Percentiles rank a stretch among this genome's conserved stretches.
Evolutionary conservation across 1,140 invertebrate genomes (phyloP).

Genomic region (Lordiphosa collinella): DNA sequence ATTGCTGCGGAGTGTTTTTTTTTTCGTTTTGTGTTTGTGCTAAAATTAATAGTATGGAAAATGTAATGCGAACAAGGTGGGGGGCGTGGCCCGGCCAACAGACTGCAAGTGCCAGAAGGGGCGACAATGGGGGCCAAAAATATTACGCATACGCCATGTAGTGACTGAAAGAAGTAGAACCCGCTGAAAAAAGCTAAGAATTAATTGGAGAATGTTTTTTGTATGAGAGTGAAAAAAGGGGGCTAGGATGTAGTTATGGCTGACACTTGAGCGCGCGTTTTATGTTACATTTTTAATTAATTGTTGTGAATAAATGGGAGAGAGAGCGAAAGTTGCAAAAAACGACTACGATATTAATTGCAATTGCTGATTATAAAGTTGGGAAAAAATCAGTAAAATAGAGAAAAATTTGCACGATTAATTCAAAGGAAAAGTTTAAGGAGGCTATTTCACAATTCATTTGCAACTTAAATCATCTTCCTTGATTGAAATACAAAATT

Average conservation of each 20-base stretch:
- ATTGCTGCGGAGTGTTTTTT: slow-evolving; percentile 3
- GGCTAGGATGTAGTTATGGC: slow-evolving; percentile 8
- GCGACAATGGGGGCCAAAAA: slow-evolving; percentile 37
- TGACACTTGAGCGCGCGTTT: slow-evolving; percentile 36
- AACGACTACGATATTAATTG: neutral
- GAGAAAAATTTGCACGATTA: neutral
- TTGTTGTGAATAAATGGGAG: slow-evolving; percentile 38
- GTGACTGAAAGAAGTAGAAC: slow-evolving; percentile 15
- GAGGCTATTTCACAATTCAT: too few species aligned
- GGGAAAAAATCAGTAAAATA: neutral
- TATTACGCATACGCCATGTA: slow-evolving; percentile 66
- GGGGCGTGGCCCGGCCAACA: neutral
- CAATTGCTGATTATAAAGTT: slow-evolving; percentile 6
- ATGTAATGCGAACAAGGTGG: slow-evolving; percentile 43
- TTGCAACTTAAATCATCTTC: too few species aligned
- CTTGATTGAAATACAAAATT: too few species aligned
- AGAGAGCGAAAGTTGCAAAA: neutral
- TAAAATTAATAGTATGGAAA: slow-evolving; percentile 66
- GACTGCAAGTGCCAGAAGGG: neutral
- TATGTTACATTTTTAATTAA: slow-evolving; percentile 49
- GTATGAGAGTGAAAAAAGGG: neutral
- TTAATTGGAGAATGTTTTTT: slow-evolving; percentile 42
- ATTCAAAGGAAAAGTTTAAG: too few species aligned
- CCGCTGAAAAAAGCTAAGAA: slow-evolving; percentile 52
- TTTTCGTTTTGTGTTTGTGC: slow-evolving; percentile 22